Conservation (phyloP, 2,797 vertebrate species). For the Phrynocephalus forsythii region DNA sequence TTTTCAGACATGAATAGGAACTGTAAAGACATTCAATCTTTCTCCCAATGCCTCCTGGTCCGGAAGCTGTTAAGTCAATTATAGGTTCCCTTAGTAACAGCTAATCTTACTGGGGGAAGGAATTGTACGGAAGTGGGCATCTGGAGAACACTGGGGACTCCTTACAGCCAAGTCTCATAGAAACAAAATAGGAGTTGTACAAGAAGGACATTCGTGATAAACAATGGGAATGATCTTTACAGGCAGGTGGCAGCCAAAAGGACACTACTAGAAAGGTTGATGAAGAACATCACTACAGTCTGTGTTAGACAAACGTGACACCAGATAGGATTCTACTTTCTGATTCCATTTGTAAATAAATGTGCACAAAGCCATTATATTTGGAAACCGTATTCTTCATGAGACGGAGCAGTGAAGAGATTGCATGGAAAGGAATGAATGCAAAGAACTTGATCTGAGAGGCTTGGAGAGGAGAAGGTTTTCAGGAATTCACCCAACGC, state of each 20-base stretch:
- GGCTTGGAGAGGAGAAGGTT: slow-evolving; percentile 6
- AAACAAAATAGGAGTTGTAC: not conserved
- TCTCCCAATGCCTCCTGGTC: not conserved
- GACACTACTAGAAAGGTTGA: not conserved
- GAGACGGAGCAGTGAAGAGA: not conserved
- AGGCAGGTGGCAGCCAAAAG: not conserved
- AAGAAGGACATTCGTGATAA: not conserved
- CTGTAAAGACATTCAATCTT: not conserved
- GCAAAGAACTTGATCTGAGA: not conserved
- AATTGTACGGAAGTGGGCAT: not conserved
- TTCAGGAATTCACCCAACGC: slow-evolving; percentile 12
- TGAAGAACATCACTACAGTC: not conserved
- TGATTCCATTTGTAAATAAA: slow-evolving; percentile 32
- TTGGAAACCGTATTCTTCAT: slow-evolving; percentile 5
- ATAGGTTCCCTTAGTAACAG: not conserved
- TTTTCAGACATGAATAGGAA: not conserved
- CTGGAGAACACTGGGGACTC: not conserved
- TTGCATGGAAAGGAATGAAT: slow-evolving; percentile 11
- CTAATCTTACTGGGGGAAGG: accelerated
- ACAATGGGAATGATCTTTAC: not conserved
- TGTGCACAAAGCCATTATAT: slow-evolving; percentile 10
- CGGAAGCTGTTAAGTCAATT: not conserved
- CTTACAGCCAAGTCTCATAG: not conserved
- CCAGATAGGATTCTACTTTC: not conserved
- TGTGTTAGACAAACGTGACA: not conserved